These are phyloP conservation scores for Fissipunctia ypsillon DNA, from an alignment of 2,888 invertebrate genomes.

Conservation along the genomic window DNA sequence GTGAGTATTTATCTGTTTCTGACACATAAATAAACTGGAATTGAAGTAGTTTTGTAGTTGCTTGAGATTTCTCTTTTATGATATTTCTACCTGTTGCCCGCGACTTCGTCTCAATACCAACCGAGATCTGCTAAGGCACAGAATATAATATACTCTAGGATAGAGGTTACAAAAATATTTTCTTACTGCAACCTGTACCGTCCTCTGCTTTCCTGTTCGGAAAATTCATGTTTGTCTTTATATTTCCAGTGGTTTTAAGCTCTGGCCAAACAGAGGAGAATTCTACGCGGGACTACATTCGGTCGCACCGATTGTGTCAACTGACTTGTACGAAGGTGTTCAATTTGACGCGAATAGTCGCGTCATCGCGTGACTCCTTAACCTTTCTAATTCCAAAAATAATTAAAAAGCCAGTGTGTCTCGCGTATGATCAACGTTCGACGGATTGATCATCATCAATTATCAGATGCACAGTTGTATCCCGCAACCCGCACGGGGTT, in stretches of 20 bases:
- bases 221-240: not conserved
- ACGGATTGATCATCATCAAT: too few species aligned
- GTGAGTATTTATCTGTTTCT: conserved; percentile 35
- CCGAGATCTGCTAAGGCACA: not conserved
- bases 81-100: conserved; percentile 3
- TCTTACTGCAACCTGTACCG: not conserved
- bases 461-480: too few species aligned
- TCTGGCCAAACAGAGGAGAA: not conserved
- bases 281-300: not conserved
- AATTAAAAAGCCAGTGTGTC: too few species aligned
- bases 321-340: not conserved
- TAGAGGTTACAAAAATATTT: not conserved
- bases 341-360: not conserved
- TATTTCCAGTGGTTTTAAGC: not conserved
- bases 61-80: conserved; percentile 15
- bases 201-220: not conserved
- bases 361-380: too few species aligned
- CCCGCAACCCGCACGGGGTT: too few species aligned
- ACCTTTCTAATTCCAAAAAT: too few species aligned
- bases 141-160: too few species aligned
- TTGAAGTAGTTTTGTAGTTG: conserved; percentile 14
- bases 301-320: too few species aligned
- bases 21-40: conserved; percentile 25
- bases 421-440: too few species aligned
- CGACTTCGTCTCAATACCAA: not conserved